phyloP scores from a whole-genome alignment of 2,113 vertebrate genomes.

The Camelus dromedarius region DNA sequence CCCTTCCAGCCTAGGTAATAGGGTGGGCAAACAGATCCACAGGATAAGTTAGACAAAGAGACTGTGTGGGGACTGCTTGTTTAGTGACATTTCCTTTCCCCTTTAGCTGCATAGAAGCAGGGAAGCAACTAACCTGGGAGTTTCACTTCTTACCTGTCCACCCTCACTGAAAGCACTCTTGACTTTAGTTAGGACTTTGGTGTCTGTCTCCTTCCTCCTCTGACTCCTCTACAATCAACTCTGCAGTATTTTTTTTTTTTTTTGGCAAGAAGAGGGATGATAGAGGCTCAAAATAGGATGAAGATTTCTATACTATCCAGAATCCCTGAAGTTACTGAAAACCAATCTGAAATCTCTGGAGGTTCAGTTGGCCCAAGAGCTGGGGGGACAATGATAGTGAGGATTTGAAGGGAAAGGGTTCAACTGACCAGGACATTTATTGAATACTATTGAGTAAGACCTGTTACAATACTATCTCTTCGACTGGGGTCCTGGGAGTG shows the following conservation, averaged over 20 bases:
- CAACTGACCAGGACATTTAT: neutral
- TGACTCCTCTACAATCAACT: neutral
- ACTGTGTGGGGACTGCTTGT: neutral
- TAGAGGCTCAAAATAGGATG: neutral
- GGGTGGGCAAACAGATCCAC: neutral
- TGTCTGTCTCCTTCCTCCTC: neutral
- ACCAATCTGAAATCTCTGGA: constrained; percentile 16
- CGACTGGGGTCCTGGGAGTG: neutral
- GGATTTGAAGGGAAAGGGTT: neutral
- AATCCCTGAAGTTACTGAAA: neutral
- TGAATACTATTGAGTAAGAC: constrained; percentile 13
- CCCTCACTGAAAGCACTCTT: neutral
- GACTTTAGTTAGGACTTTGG: neutral
- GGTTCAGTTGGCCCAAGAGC: neutral
- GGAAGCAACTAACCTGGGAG: constrained; percentile 37
- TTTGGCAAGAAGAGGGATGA: neutral
- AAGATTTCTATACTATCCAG: neutral
- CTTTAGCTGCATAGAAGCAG: neutral
- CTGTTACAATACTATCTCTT: neutral
- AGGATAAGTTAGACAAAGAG: neutral
- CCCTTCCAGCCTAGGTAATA: constrained; percentile 14
- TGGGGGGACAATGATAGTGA: neutral
- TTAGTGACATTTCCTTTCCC: constrained; percentile 8
- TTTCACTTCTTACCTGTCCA: neutral
- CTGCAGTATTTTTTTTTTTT: neutral